phyloP scores from a whole-genome alignment of 2,113 vertebrate genomes.

The Tragelaphus buxtoni region DNA sequence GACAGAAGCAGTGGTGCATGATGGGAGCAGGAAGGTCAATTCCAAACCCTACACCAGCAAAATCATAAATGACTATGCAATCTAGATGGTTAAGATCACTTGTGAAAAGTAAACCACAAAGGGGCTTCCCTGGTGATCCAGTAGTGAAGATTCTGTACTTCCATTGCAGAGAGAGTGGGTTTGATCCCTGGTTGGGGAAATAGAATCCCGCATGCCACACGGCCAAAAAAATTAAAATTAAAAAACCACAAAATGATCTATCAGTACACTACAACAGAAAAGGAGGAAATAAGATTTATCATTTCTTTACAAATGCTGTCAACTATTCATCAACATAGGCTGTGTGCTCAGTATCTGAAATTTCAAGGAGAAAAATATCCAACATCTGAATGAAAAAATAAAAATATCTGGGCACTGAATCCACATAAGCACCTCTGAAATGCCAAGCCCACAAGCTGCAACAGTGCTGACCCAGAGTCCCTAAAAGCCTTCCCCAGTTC shows the following conservation, averaged over 20 bases:
- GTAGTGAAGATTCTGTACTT: background rate
- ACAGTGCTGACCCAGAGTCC: background rate
- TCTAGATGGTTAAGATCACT: background rate
- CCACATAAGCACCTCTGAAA: conserved; percentile 22
- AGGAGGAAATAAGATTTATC: background rate
- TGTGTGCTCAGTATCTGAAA: background rate
- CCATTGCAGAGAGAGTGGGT: background rate
- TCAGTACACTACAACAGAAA: conserved; percentile 1
- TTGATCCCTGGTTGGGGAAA: background rate
- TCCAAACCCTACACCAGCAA: background rate
- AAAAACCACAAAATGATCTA: conserved; percentile 28
- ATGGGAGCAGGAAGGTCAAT: background rate
- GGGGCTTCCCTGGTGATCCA: background rate
- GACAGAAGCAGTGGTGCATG: background rate
- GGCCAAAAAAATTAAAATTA: background rate
- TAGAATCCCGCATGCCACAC: background rate
- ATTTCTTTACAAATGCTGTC: conserved; percentile 33
- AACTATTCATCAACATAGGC: background rate
- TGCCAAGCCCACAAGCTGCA: background rate
- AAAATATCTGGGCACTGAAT: background rate
- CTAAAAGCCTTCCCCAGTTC: background rate
- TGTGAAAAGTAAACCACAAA: conserved; percentile 28
- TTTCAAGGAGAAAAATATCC: background rate
- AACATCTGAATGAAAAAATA: background rate
- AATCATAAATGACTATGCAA: background rate